A percentile compares a stretch with the other conserved stretches of the same genome.
phyloP scores from a whole-genome alignment of 2,113 vertebrate genomes.

The Oncorhynchus nerka region DNA sequence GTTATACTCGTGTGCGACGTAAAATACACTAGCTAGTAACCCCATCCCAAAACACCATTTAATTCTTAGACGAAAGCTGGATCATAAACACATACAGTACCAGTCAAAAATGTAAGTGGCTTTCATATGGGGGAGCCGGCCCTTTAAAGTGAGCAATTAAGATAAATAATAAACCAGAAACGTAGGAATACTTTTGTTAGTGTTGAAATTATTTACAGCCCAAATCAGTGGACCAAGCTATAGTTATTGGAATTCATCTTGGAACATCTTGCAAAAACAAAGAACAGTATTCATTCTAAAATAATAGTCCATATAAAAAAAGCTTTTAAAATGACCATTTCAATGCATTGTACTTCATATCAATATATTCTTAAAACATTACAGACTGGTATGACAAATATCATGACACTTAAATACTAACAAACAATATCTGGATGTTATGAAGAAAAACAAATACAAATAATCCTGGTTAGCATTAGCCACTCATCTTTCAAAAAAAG shows the following conservation, averaged over 20 bases:
- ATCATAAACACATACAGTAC: too few relatives aligned
- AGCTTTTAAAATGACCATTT: conserved; percentile 21
- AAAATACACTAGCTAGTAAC: too few relatives aligned
- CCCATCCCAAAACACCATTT: too few relatives aligned
- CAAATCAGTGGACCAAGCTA: conserved; percentile 28
- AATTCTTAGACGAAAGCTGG: too few relatives aligned
- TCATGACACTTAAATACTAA: neutral
- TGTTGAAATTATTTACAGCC: conserved; percentile 62
- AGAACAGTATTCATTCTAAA: conserved; percentile 21
- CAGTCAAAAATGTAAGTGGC: too few relatives aligned
- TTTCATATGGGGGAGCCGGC: too few relatives aligned
- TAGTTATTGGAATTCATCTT: conserved; percentile 34
- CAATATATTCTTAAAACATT: conserved; percentile 14
- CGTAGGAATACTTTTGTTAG: conserved; percentile 5
- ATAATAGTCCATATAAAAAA: conserved; percentile 3
- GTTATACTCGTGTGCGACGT: too few relatives aligned
- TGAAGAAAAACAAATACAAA: too few relatives aligned
- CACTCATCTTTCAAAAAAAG: conserved; percentile 6
- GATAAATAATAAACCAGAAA: neutral
- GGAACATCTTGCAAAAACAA: conserved; percentile 24
- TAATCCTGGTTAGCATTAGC: too few relatives aligned
- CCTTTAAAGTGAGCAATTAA: too few relatives aligned
- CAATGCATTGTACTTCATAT: conserved; percentile 11
- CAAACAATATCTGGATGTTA: neutral
- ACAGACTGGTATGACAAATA: neutral